phyloP scores from a whole-genome alignment of 1,140 invertebrate species.

The Drosophila kikkawai region DNA sequence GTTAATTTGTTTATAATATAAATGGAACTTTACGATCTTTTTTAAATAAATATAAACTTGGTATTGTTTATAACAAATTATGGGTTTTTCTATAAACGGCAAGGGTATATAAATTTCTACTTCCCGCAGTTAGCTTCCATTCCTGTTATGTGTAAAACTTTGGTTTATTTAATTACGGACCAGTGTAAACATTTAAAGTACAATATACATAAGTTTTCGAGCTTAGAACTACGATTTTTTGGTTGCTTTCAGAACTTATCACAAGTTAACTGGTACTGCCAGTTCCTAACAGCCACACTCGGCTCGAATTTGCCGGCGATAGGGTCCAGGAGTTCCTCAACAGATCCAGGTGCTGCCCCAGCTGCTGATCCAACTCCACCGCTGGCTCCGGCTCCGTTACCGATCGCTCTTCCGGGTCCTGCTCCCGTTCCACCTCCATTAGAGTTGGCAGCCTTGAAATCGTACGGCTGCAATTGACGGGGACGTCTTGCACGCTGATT shows the following conservation, averaged over 20 bases:
- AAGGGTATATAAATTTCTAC: not conserved
- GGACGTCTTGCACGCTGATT: conserved; percentile 59
- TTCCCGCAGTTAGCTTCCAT: no score
- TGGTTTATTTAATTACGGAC: conserved; percentile 33
- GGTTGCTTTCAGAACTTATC: conserved; percentile 76
- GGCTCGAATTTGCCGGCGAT: conserved; percentile 68
- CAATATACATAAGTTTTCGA: conserved; percentile 19
- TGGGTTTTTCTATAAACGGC: no score
- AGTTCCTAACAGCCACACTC: conserved; percentile 81
- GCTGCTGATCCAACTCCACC: conserved; percentile 29
- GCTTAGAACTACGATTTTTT: conserved; percentile 37
- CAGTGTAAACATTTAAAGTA: conserved; percentile 38
- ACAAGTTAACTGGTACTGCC: conserved; percentile 84
- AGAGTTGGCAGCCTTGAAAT: conserved; percentile 53
- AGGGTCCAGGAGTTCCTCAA: conserved; percentile 75
- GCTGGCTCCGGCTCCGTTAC: conserved; percentile 32
- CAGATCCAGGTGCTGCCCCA: conserved; percentile 53
- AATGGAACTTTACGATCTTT: not conserved
- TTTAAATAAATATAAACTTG: conserved; percentile 17
- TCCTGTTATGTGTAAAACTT: conserved; percentile 10
- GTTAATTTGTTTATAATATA: conserved; percentile 28
- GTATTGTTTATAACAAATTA: not conserved
- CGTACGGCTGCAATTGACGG: conserved; percentile 71
- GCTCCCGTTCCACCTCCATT: conserved; percentile 49
- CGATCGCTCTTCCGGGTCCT: conserved; percentile 6